Percentiles rank a stretch among this genome's conserved stretches.
Evolutionary conservation across 2,797 vertebrate species (phyloP).

Genomic region (Sebastiscus tertius): DNA sequence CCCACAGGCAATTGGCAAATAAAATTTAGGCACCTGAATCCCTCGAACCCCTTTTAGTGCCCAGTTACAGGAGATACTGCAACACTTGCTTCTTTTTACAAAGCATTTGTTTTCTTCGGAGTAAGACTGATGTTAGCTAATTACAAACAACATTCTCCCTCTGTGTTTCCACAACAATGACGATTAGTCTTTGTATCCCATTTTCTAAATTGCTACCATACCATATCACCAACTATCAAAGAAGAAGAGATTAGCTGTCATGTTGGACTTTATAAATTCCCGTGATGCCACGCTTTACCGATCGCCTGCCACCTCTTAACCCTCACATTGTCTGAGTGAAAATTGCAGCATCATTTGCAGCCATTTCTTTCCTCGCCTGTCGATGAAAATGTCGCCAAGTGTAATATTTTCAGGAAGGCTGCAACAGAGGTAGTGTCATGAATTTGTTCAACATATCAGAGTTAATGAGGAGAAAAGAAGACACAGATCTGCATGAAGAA

Average conservation of each 20-base stretch:
- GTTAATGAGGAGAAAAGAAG: slow-evolving; percentile 3
- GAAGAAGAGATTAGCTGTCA: neutral
- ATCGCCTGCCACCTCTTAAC: neutral
- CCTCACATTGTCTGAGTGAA: neutral
- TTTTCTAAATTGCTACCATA: neutral
- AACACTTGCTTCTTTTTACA: neutral
- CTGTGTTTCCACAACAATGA: neutral
- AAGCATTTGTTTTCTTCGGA: neutral
- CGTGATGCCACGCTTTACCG: neutral
- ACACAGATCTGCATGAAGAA: neutral
- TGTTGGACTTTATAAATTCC: neutral
- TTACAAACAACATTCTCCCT: neutral
- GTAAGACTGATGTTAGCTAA: neutral
- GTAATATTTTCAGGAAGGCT: neutral
- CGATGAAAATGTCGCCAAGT: neutral
- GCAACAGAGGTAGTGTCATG: neutral
- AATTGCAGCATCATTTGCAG: neutral
- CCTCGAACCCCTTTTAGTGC: neutral
- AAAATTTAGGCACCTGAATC: neutral
- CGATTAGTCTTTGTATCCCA: neutral
- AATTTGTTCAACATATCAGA: slow-evolving; percentile 10
- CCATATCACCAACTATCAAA: neutral
- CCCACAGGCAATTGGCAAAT: neutral
- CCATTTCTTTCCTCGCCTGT: neutral
- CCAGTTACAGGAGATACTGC: neutral